phyloP scores from a whole-genome alignment of 1,140 invertebrate species.

The Drosophila insularis region DNA sequence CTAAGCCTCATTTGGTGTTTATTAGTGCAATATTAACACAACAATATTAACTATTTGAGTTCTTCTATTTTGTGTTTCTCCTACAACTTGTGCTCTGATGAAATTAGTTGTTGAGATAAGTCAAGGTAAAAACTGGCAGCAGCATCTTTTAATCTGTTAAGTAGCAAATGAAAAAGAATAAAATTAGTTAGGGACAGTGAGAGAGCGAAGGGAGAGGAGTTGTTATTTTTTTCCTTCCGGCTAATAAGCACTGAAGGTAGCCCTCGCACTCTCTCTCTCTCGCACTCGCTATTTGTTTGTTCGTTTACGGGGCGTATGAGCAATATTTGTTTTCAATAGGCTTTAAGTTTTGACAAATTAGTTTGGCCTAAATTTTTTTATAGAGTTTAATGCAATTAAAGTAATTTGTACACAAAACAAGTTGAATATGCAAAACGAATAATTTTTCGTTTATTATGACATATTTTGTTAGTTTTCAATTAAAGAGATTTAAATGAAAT shows the following conservation, averaged over 20 bases:
- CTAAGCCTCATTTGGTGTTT: background rate
- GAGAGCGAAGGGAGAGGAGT: background rate
- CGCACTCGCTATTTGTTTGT: too few relatives aligned
- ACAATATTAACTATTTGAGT: slow-evolving; percentile 3
- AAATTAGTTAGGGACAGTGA: background rate
- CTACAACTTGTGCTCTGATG: slow-evolving; percentile 25
- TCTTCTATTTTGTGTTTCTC: background rate
- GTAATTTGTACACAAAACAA: background rate
- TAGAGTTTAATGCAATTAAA: background rate
- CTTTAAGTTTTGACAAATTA: slow-evolving; percentile 21
- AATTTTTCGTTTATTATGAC: too few relatives aligned
- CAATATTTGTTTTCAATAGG: slow-evolving; percentile 25
- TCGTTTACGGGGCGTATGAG: slow-evolving; percentile 30
- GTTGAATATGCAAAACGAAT: background rate
- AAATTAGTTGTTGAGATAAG: slow-evolving; percentile 27
- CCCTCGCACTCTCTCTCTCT: background rate
- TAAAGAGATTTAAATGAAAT: too few relatives aligned
- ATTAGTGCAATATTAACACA: slow-evolving; percentile 32
- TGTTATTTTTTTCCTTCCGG: background rate
- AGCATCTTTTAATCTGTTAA: slow-evolving; percentile 9
- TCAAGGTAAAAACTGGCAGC: background rate
- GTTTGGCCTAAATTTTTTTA: slow-evolving; percentile 8
- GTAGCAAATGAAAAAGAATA: background rate
- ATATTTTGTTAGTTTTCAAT: too few relatives aligned
- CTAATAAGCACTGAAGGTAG: background rate